Conservation (phyloP, 1,140 invertebrate species). For the Brachionus manjavacas region DNA sequence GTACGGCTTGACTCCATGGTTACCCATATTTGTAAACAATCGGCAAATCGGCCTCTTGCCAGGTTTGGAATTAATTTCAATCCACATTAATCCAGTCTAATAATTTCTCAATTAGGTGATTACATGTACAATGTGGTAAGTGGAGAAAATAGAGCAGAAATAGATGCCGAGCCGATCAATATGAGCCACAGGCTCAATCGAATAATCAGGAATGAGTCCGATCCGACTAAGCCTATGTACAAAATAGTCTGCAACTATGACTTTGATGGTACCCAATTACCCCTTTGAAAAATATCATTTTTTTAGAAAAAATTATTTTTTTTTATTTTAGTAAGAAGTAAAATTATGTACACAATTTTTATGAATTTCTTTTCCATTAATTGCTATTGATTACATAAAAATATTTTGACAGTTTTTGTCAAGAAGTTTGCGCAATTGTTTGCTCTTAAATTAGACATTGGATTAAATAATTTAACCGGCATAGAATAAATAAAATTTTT, state of each 20-base stretch:
- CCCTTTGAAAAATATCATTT: not conserved
- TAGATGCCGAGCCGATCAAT: not conserved
- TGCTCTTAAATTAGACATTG: not conserved
- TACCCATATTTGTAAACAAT: slow-evolving; percentile 17
- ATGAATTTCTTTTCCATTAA: not conserved
- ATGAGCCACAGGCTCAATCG: not conserved
- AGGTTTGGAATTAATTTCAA: not conserved
- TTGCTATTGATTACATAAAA: not conserved
- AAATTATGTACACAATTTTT: slow-evolving; percentile 17
- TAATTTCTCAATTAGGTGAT: not conserved
- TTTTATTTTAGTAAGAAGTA: slow-evolving; percentile 32
- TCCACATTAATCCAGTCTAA: not conserved
- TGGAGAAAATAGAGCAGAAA: not conserved
- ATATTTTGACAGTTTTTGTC: not conserved
- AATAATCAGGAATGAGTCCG: not conserved
- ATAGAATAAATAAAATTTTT: not conserved
- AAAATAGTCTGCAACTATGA: slow-evolving; percentile 11
- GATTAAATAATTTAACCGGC: not conserved
- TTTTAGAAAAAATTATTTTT: not conserved
- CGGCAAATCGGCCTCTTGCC: slow-evolving; percentile 7
- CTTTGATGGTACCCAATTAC: not conserved
- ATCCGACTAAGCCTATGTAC: not conserved
- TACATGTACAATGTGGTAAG: not conserved
- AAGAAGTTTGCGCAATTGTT: not conserved
- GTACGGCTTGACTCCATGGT: slow-evolving; percentile 11